Base-by-base conservation (phyloP, 2,113 vertebrate species). In the Junco hyemalis region DNA sequence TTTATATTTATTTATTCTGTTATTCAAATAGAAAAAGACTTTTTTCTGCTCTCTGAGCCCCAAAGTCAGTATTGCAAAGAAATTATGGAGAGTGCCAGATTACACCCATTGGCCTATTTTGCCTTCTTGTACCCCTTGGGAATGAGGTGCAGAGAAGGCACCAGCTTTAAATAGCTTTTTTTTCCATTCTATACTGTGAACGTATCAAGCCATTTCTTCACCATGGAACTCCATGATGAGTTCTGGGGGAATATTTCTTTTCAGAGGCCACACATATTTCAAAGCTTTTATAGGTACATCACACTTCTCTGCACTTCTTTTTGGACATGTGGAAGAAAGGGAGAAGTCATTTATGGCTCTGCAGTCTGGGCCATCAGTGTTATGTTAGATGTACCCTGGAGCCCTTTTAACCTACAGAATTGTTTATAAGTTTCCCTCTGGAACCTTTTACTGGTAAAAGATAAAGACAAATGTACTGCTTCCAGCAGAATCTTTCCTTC, bases 181-280 rank as follows among this genome's bases (percentile, higher is more conserved):
- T 65, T n/a, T 48, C 11, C 2, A 2, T 44, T 71, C 38, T 60
- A 2, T 20, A 11, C 5, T n/a, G 2, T 21, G 18, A n/a, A 28
- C n/a, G 25, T 22, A 38, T 19, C 28, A 72, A 85, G 2, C 12
- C 0, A 0, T 68, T 92, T 69, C 45, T 73, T 73, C 33, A 59
- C 11, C 3, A 2, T 14, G 5, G 3, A 59, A 57, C 12, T 72
- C 31, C 4, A 2, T 38, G 7, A 6, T 3, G 11, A 4, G 8
- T 38, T 81, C 11, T 63, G 35, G 22, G 42, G 15, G 76, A 80
- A 61, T 42, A 38, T 12, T 45, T 72, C 3, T 33, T 76, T 85
- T 45, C 31, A n/a, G 68, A 72, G 69, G 11, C 4, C 26, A 33
- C 12, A 14, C 16, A 38, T 2, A 1, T 33, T 84, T 83, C 54